Percentiles rank a stretch among this genome's conserved stretches.
phyloP scores from a whole-genome alignment of 2,113 vertebrate species.

The Hyla sarda region DNA sequence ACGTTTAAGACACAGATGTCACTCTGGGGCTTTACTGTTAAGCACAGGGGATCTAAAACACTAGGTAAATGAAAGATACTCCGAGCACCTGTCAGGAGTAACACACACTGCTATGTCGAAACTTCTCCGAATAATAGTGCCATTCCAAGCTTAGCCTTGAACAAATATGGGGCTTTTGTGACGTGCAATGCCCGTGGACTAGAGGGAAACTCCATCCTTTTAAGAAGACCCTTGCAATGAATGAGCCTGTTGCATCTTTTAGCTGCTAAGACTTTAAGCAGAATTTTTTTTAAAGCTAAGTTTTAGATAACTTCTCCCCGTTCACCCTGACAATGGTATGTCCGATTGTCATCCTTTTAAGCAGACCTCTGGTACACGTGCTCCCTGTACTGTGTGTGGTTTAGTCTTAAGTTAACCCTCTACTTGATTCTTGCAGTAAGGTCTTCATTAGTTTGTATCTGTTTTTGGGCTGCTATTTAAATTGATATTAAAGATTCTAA shows the following conservation, averaged over 20 bases:
- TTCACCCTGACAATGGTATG: slow-evolving; percentile 7
- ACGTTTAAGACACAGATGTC: slow-evolving; percentile 67
- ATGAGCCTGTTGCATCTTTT: slow-evolving; percentile 23
- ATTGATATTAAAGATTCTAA: not conserved
- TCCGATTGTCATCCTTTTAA: not conserved
- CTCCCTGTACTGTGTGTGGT: slow-evolving; percentile 42
- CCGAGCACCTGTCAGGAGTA: slow-evolving; percentile 61
- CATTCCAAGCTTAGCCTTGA: slow-evolving; percentile 60
- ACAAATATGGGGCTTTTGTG: slow-evolving; percentile 42
- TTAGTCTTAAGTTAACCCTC: slow-evolving; percentile 13
- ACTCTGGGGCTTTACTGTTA: slow-evolving; percentile 70
- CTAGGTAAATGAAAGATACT: slow-evolving; percentile 69
- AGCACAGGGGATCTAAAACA: slow-evolving; percentile 76
- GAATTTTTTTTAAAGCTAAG: not conserved
- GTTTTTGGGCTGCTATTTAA: slow-evolving; percentile 20
- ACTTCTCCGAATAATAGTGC: slow-evolving; percentile 57
- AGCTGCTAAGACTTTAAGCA: slow-evolving; percentile 42
- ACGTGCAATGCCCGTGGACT: slow-evolving; percentile 34
- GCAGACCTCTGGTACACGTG: slow-evolving; percentile 11
- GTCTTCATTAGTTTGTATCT: slow-evolving; percentile 30
- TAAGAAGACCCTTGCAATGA: not conserved
- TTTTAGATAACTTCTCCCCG: slow-evolving; percentile 26
- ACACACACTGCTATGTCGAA: slow-evolving; percentile 50
- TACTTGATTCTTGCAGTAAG: slow-evolving; percentile 24
- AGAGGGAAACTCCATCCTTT: not conserved